Percentiles rank a stretch among this genome's conserved stretches.
Evolutionary conservation across 1,140 invertebrate species (phyloP).

Genomic region (Sinonovacula constricta): DNA sequence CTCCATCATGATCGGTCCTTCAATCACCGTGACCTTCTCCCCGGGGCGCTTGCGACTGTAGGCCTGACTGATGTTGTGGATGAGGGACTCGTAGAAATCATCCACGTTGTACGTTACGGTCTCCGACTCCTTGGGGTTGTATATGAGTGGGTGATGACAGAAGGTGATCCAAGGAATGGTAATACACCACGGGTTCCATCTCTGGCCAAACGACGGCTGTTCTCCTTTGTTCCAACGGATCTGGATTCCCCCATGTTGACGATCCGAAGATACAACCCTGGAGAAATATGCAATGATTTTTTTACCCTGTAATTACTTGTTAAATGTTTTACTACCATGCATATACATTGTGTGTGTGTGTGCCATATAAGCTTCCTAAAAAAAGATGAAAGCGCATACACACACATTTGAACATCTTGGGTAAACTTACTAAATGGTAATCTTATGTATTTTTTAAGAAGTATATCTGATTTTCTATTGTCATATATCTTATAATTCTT

Average conservation of each 20-base stretch:
- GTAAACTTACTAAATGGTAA: too few species aligned
- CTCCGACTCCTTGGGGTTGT: conserved; percentile 82
- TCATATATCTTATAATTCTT: too few species aligned
- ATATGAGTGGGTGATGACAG: conserved; percentile 88
- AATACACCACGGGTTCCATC: conserved; percentile 91
- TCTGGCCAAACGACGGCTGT: conserved; percentile 84
- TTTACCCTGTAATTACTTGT: too few species aligned
- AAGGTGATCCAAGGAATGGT: conserved; percentile 89
- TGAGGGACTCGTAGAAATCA: conserved; percentile 76
- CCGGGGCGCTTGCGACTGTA: conserved; percentile 63
- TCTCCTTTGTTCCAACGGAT: conserved; percentile 87
- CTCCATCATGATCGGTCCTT: conserved; percentile 87
- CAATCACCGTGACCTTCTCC: conserved; percentile 80
- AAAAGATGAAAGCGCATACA: too few species aligned
- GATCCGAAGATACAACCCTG: conserved; percentile 67
- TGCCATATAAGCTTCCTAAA: too few species aligned
- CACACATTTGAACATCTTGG: too few species aligned
- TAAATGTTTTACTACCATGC: too few species aligned
- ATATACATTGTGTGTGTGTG: too few species aligned
- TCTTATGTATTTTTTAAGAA: too few species aligned
- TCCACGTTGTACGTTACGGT: conserved; percentile 76
- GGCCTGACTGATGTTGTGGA: conserved; percentile 74
- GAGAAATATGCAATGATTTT: too few species aligned
- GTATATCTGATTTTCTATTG: too few species aligned
- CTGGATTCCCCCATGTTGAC: conserved; percentile 86